Conservation (phyloP, 2,888 invertebrate species). For the Tethea ocularis region DNA sequence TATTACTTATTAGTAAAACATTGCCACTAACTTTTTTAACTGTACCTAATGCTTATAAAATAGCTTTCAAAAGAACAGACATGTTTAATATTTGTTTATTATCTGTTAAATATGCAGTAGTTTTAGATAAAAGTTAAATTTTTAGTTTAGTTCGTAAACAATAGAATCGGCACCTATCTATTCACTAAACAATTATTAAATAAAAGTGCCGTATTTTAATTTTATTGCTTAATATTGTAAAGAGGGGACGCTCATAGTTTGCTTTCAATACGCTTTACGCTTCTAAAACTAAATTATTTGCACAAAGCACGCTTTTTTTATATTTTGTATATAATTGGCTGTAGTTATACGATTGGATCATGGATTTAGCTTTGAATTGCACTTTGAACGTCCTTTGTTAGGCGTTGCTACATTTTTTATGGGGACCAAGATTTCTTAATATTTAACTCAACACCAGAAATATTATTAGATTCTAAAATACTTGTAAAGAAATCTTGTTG, state of each 20-base stretch:
- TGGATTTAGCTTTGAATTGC: neutral
- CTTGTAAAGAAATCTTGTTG: neutral
- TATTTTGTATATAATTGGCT: neutral
- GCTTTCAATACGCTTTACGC: slow-evolving; percentile 17
- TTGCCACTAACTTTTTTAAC: too few species aligned
- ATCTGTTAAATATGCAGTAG: too few species aligned
- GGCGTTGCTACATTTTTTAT: neutral
- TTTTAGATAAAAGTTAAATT: too few species aligned
- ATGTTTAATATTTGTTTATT: too few species aligned
- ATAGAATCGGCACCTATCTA: too few species aligned
- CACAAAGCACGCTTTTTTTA: neutral
- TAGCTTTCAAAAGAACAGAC: too few species aligned
- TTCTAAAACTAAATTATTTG: slow-evolving; percentile 9
- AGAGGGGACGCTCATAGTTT: slow-evolving; percentile 35
- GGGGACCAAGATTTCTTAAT: neutral
- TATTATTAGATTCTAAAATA: too few species aligned
- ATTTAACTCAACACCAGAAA: too few species aligned
- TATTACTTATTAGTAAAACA: slow-evolving; percentile 3
- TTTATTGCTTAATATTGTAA: slow-evolving; percentile 4
- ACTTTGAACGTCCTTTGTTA: neutral
- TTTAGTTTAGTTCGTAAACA: too few species aligned
- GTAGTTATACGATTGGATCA: neutral
- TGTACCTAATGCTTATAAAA: too few species aligned
- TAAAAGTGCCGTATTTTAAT: neutral
- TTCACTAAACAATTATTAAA: neutral